Conservation (phyloP, 2,113 vertebrate genomes). For the Coptodon bakossiorum region DNA sequence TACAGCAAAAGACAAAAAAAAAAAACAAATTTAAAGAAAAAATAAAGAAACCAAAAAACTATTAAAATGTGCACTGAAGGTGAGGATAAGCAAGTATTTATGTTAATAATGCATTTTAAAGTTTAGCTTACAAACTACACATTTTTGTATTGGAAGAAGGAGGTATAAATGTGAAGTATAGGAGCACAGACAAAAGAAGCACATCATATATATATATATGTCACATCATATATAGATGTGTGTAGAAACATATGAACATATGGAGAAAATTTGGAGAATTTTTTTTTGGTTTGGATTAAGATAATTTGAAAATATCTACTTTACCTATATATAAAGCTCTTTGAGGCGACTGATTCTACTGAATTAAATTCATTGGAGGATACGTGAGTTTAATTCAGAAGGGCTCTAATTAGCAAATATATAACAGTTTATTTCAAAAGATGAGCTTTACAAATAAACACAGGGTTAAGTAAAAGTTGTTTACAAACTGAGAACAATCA, state of each 20-base stretch:
- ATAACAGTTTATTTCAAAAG: not conserved
- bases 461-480: not conserved
- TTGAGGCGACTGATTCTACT: not conserved
- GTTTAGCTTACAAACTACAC: not conserved
- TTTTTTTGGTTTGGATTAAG: not conserved
- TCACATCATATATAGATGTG: not conserved
- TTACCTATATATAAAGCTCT: not conserved
- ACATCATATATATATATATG: not conserved
- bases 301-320: not conserved
- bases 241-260: not conserved
- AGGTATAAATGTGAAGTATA: not conserved
- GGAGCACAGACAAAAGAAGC: not conserved
- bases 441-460: not conserved
- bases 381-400: not conserved
- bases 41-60: not conserved
- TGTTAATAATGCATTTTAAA: not conserved
- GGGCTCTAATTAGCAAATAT: not conserved
- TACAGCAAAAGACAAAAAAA: conserved; percentile 31
- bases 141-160: not conserved
- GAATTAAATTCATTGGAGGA: not conserved
- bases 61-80: conserved; percentile 45
- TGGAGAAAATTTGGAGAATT: not conserved
- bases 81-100: conserved; percentile 36
- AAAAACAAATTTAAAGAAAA: rapidly evolving
- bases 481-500: not conserved